phyloP scores from a whole-genome alignment of 2,888 invertebrate species.

The Laspeyria flexula region DNA sequence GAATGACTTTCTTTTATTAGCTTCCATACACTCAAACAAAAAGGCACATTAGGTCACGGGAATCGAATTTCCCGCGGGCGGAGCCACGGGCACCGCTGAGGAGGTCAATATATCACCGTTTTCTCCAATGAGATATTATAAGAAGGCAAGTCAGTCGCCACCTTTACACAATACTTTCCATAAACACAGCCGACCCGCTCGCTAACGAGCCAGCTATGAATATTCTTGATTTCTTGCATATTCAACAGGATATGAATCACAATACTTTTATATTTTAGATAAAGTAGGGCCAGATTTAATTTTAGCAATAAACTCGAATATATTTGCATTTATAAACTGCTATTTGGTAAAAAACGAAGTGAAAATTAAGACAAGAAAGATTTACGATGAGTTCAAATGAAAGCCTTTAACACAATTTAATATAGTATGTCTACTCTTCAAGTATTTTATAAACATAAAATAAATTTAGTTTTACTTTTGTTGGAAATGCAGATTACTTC shows the following conservation, averaged over 20 bases:
- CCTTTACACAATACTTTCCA: constrained; percentile 61
- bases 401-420: not conserved
- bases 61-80: no score
- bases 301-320: constrained; percentile 23
- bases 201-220: constrained; percentile 79
- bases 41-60: no score
- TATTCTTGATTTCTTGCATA: constrained; percentile 74
- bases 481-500: no score
- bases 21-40: no score
- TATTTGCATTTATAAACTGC: constrained; percentile 4
- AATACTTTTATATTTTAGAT: constrained; percentile 72
- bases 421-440: no score
- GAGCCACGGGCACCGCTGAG: no score
- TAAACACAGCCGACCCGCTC: constrained; percentile 64
- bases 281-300: constrained; percentile 38
- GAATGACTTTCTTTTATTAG: no score
- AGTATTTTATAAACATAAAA: no score
- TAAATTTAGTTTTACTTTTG: no score
- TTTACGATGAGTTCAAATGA: not conserved
- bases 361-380: not conserved
- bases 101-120: no score
- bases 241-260: constrained; percentile 79
- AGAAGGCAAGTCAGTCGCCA: constrained; percentile 5
- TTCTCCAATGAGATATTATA: not conserved
- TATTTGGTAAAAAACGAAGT: not conserved